A percentile compares a stretch with the other conserved stretches of the same genome.
These are phyloP conservation scores for Telenomus remus DNA, from an alignment of 1,140 invertebrate species.

Conservation along the genomic window DNA sequence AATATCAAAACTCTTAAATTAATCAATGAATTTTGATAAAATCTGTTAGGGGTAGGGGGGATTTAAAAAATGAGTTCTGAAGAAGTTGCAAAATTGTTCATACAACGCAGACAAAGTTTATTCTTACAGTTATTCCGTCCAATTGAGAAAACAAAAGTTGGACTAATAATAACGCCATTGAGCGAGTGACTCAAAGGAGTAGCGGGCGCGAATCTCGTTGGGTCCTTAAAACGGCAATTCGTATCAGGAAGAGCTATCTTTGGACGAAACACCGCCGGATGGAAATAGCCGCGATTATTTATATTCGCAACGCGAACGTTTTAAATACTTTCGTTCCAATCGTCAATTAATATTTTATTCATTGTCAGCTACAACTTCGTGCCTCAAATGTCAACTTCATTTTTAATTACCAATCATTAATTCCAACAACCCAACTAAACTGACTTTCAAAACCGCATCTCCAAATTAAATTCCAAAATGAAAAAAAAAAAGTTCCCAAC, in stretches of 20 bases:
- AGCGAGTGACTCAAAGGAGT: conserved; percentile 50
- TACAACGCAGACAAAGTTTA: conserved; percentile 48
- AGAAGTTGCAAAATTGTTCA: conserved; percentile 24
- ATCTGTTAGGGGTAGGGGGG: too few species aligned
- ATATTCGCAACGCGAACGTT: conserved; percentile 40
- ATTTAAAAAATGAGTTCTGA: too few species aligned
- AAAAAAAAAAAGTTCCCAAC: too few species aligned
- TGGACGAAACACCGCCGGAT: conserved; percentile 21
- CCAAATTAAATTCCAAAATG: too few species aligned
- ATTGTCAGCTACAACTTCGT: too few species aligned
- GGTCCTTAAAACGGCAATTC: conserved; percentile 33
- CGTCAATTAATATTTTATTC: too few species aligned
- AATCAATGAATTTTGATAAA: too few species aligned
- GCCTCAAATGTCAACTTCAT: too few species aligned
- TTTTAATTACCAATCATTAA: too few species aligned
- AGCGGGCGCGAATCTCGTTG: conserved; percentile 13
- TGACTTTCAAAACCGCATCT: too few species aligned
- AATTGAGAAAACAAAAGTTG: conserved; percentile 45
- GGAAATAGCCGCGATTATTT: conserved; percentile 43
- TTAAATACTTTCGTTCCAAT: conserved; percentile 29
- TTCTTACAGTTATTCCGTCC: conserved; percentile 49
- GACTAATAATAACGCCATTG: conserved; percentile 56
- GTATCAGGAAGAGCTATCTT: conserved; percentile 53
- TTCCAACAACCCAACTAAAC: too few species aligned
- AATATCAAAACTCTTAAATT: too few species aligned